Base-by-base conservation (phyloP, 23 tunicate species). In the Aplidium turbinatum region DNA sequence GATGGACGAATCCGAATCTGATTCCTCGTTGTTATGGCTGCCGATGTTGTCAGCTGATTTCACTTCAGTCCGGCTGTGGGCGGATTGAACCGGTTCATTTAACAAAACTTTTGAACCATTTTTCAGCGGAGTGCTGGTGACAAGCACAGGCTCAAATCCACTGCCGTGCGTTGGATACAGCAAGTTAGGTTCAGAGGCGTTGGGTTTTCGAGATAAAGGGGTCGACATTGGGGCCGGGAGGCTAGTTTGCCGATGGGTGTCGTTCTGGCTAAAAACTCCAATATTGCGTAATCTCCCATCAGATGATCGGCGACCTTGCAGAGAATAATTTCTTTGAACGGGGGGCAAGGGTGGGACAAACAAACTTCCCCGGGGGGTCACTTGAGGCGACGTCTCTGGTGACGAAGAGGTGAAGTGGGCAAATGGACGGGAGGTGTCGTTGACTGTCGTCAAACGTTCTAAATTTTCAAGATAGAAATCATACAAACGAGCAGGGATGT, bases 401-500 rank as follows among this genome's bases (percentile, higher is more conserved):
- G 94, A 80, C 21, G 87, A 72, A 2, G 79, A 53, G 9, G 79
- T 45, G 58, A 57, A 81, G 27, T 61, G 38, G 6, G 83, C 83
- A 20, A 45, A 63, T 0, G 65, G 80, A 23, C 75, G 75, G 0
- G 73, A 52, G 19, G 69, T 65, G 31, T 78, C 76, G 57, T 70
- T 81, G 20, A 57, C 57, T 4, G 24, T 7, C 11, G 85, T 47
- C 0, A 83, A 31, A 0, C 83, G 73, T 33, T 88, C 87, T 3
- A 88, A 30, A 46, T 88, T 84, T 47, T 88, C 96, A 7, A 66
- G 33, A 48, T 88, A 88, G 31, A 82, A 88, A 35, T 81, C 78
- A 53, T 82, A 54, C 58, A 88, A 58, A 0, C 82, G 56, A 24
- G 58, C 70, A 16, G 78, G 55, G 9, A 81, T 81, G 53, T 81